Evolutionary conservation across 2,113 vertebrate genomes (phyloP).

Genomic region (Myrmecobius fasciatus): DNA sequence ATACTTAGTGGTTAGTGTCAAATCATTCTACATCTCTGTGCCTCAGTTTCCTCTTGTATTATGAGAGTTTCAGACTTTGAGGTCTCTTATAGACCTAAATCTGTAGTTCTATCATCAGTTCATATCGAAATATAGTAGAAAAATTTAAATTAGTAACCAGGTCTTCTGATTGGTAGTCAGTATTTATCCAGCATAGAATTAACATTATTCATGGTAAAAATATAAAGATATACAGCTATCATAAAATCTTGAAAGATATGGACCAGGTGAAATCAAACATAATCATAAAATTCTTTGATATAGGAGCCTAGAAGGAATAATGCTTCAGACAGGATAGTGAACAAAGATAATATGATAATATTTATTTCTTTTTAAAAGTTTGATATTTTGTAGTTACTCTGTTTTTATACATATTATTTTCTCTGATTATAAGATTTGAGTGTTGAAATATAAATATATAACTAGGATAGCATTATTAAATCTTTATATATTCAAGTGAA

Average conservation of each 20-base stretch:
- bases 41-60: neutral
- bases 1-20: neutral
- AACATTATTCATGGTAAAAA: neutral
- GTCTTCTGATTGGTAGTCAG: neutral
- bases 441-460: too few species aligned
- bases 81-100: neutral
- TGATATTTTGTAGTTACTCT: too few species aligned
- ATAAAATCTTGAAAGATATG: neutral
- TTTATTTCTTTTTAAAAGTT: too few species aligned
- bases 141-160: neutral
- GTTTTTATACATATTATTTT: neutral
- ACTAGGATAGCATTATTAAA: too few species aligned
- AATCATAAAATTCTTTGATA: neutral
- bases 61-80: too few species aligned
- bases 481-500: too few species aligned
- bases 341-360: neutral
- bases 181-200: neutral
- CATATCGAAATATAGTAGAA: neutral
- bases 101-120: neutral
- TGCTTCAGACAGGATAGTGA: neutral
- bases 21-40: neutral
- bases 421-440: too few species aligned
- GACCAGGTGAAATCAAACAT: neutral
- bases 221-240: neutral
- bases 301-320: neutral